Evolutionary conservation across 2,113 vertebrate genomes (phyloP), one percentile per base, ranked within the genome.

Genomic region (Lamprologus tigripictilis): DNA sequence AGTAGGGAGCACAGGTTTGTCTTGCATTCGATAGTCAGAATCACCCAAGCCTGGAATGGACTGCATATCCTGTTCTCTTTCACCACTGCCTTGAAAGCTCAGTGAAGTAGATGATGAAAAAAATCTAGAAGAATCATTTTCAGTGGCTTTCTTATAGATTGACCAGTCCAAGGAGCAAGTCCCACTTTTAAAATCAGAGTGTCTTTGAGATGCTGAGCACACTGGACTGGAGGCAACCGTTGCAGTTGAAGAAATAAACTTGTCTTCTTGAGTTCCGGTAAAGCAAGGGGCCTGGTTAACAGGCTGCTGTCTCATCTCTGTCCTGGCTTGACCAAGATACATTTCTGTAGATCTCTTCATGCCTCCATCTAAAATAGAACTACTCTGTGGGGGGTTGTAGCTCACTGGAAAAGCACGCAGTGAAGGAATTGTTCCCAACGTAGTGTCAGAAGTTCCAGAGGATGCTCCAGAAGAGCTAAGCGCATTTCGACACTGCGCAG

Each of bases 231-330:
- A 68, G 3, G 23, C 21, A 14, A 66, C 17, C 4, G 5, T 88
- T 4, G 63, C 14, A 26, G 33, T 71, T 13, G 85, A 53, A 21
- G 93, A 79, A 26, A 76, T 54, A 12, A 86, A 61, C 8, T 91
- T 90, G 6, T 95, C 94, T 14, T 83, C 86, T 76, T 96, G 96
- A 81, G 96, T 93, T 78, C 96, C 96, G 35, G 90, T 94, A 55
- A 96, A 95, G 87, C 95, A 95, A 7, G 96, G 90, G 4, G 96
- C 96, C 8, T 96, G 92, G 21, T 87, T 88, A 53, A 95, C 5
- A 21, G 86, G 94, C 84, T 96, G 97, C 33, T 97, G 96, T 82
- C 96, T 96, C 28, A 95, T 95, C 5, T 97, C 94, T 92, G 85
- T 96, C 93, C 84, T 97, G 37, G 92, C 90, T 78, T 78, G 42